Conservation (phyloP, 2,888 invertebrate genomes). For the Eilema sororculum region DNA sequence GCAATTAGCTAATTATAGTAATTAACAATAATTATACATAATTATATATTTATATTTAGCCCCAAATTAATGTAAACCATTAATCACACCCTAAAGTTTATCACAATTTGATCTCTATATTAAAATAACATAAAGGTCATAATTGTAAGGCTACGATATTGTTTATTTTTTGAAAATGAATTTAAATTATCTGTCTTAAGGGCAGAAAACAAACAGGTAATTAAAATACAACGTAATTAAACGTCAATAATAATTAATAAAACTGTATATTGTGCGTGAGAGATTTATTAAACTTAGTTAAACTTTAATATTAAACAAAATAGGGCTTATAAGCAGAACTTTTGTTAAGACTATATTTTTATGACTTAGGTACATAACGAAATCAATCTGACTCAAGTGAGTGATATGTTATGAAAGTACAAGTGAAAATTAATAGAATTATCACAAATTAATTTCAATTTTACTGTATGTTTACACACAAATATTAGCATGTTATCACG, state of each 20-base stretch:
- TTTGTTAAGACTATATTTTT: neutral
- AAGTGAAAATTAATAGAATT: too few relatives aligned
- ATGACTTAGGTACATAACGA: too few relatives aligned
- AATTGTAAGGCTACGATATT: neutral
- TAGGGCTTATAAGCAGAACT: neutral
- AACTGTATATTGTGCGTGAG: neutral
- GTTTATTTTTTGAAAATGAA: neutral
- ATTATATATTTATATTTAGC: constrained; percentile 21
- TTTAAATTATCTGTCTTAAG: neutral
- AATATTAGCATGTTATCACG: too few relatives aligned
- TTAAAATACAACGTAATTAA: neutral
- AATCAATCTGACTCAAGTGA: too few relatives aligned
- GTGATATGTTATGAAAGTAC: too few relatives aligned
- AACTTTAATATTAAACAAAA: neutral
- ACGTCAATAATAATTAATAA: neutral
- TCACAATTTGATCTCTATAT: constrained; percentile 7
- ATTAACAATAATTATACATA: constrained; percentile 27
- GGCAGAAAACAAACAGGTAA: constrained; percentile 6
- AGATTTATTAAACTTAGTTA: neutral
- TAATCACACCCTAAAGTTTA: constrained; percentile 14
- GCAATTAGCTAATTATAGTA: constrained; percentile 33
- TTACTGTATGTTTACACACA: too few relatives aligned
- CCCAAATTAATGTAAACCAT: constrained; percentile 1
- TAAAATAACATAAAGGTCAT: neutral
- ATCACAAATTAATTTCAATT: too few relatives aligned